These are phyloP conservation scores for Eristalis pertinax DNA, from an alignment of 2,888 invertebrate species.

Conservation along the genomic window DNA sequence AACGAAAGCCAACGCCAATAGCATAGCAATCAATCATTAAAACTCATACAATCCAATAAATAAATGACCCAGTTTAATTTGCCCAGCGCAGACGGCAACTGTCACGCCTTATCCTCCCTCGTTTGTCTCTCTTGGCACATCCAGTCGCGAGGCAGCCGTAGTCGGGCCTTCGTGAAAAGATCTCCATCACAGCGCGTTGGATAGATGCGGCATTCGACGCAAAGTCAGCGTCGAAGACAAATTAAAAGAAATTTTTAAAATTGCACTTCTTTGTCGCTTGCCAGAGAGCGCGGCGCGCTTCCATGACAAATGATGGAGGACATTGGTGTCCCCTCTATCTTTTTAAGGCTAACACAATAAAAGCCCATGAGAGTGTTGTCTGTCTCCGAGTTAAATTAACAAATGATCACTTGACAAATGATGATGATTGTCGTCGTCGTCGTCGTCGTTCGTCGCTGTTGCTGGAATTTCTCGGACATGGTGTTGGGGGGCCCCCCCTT, in stretches of 20 bases:
- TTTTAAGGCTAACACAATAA: conserved; percentile 42
- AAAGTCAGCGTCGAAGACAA: conserved; percentile 19
- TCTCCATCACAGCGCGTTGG: background rate
- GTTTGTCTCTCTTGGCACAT: conserved; percentile 4
- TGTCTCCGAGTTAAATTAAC: conserved; percentile 43
- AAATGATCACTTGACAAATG: conserved; percentile 66
- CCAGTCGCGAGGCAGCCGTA: no score
- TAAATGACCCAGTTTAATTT: conserved; percentile 42
- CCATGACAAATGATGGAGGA: conserved; percentile 52
- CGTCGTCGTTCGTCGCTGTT: background rate
- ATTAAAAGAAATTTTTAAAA: conserved; percentile 42
- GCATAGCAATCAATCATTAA: conserved; percentile 35
- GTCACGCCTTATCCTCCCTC: conserved; percentile 16
- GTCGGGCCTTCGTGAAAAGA: background rate
- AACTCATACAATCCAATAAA: conserved; percentile 25
- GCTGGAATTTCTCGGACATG: background rate
- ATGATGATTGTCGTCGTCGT: conserved; percentile 56
- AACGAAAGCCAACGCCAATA: conserved; percentile 4
- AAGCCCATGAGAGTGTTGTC: conserved; percentile 8
- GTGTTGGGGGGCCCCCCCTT: background rate
- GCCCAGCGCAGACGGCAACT: conserved; percentile 17
- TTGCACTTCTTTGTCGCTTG: conserved; percentile 33
- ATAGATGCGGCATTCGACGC: background rate
- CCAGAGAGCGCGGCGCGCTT: background rate
- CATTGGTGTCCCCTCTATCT: background rate